phyloP scores from a whole-genome alignment of 2,113 vertebrate genomes.

The Oplegnathus fasciatus region DNA sequence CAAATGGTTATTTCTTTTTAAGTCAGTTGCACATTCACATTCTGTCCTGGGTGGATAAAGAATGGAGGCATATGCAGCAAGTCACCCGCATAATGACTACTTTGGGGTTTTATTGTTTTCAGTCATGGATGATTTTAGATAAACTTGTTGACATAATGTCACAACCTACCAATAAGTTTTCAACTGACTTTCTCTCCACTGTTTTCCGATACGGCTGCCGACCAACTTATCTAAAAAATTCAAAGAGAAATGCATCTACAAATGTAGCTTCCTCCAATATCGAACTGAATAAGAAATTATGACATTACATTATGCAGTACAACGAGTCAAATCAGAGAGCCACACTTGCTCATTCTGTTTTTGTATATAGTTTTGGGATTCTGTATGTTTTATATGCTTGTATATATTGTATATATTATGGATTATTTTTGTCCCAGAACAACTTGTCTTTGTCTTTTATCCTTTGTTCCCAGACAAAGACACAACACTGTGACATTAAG shows the following conservation, averaged over 20 bases:
- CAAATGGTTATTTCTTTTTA: conserved; percentile 58
- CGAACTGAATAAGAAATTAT: neutral
- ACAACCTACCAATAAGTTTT: conserved; percentile 32
- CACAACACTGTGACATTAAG: conserved; percentile 68
- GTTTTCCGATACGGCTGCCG: conserved; percentile 11
- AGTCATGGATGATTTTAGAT: conserved; percentile 69
- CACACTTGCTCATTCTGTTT: neutral
- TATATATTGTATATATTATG: conserved; percentile 53
- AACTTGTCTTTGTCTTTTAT: conserved; percentile 69
- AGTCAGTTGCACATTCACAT: conserved; percentile 49
- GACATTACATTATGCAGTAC: neutral
- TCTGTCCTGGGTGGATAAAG: conserved; percentile 54
- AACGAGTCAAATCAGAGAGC: conserved; percentile 1
- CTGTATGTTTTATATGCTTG: conserved; percentile 30
- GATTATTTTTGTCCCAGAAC: conserved; percentile 65
- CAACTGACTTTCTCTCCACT: conserved; percentile 6
- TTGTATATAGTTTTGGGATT: neutral
- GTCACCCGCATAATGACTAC: conserved; percentile 66
- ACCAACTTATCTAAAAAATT: conserved; percentile 9
- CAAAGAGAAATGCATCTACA: neutral
- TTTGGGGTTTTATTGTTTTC: conserved; percentile 68
- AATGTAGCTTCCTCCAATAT: neutral
- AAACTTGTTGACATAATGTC: conserved; percentile 64
- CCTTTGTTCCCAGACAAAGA: conserved; percentile 78
- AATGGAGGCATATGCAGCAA: conserved; percentile 56